Evolutionary conservation across 2,113 vertebrate genomes (phyloP).

Genomic region (Gulo gulo): DNA sequence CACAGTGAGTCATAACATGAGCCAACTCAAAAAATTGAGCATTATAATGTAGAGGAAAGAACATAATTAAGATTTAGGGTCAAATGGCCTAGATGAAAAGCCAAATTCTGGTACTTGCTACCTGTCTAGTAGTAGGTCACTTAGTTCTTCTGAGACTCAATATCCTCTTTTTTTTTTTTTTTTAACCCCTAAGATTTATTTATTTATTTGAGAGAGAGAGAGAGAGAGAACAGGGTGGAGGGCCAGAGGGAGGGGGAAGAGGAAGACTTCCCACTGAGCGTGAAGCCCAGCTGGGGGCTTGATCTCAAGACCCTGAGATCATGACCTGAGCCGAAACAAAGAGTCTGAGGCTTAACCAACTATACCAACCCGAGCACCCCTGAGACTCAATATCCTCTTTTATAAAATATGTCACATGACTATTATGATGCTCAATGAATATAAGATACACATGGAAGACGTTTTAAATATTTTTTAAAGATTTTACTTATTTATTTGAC

Average conservation of each 20-base stretch:
- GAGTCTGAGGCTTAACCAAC: background rate
- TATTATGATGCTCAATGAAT: background rate
- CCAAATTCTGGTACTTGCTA: background rate
- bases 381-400: background rate
- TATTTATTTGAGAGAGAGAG: background rate
- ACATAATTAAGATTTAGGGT: background rate
- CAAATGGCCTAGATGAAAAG: background rate
- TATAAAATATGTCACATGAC: background rate
- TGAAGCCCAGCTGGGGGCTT: background rate
- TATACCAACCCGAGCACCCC: background rate
- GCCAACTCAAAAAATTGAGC: background rate
- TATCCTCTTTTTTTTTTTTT: background rate
- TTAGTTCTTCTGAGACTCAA: conserved; percentile 6
- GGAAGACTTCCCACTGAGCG: background rate
- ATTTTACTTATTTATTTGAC: background rate
- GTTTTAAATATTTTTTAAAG: background rate
- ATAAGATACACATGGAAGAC: background rate
- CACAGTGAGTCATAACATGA: background rate
- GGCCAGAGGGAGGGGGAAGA: background rate
- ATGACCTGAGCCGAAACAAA: background rate
- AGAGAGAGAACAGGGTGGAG: background rate
- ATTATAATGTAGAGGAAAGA: background rate
- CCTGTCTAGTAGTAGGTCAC: background rate
- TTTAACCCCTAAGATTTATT: background rate
- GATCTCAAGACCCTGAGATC: background rate